Percentiles rank a stretch among this genome's conserved stretches.
Conservation (phyloP, 2,888 invertebrate genomes). For the Alentia gelatinosa region DNA sequence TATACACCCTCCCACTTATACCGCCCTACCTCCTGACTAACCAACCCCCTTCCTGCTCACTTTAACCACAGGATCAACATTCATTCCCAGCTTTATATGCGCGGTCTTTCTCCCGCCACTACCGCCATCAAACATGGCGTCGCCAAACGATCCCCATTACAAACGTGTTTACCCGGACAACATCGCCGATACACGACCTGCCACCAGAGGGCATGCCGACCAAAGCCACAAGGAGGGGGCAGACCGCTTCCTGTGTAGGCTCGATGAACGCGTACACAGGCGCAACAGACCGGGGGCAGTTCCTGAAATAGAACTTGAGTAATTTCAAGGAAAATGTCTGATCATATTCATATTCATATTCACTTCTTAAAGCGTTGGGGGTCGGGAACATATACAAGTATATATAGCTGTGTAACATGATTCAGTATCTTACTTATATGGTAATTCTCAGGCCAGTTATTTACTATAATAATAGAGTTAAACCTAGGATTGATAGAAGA, state of each 20-base stretch:
- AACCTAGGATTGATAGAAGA: no score
- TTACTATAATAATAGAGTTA: no score
- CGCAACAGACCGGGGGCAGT: background rate
- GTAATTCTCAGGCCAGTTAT: no score
- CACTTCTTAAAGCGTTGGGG: no score
- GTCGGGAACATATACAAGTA: no score
- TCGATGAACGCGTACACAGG: background rate
- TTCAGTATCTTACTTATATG: no score
- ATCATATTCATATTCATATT: no score
- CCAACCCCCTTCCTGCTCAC: background rate
- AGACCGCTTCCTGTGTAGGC: slow-evolving; percentile 26
- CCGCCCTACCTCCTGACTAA: background rate
- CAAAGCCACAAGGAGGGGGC: background rate
- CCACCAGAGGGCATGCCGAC: background rate
- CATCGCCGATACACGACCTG: slow-evolving; percentile 25
- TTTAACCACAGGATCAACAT: background rate
- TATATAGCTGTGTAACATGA: no score
- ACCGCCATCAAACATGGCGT: background rate
- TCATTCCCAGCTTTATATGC: background rate
- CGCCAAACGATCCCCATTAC: slow-evolving; percentile 35
- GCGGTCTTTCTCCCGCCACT: slow-evolving; percentile 24
- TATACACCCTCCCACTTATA: background rate
- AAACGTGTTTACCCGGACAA: slow-evolving; percentile 37
- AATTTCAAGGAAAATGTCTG: no score
- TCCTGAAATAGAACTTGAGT: no score